Evolutionary conservation across 2,797 vertebrate genomes (phyloP).

Genomic region (Telmatherina bonti): DNA sequence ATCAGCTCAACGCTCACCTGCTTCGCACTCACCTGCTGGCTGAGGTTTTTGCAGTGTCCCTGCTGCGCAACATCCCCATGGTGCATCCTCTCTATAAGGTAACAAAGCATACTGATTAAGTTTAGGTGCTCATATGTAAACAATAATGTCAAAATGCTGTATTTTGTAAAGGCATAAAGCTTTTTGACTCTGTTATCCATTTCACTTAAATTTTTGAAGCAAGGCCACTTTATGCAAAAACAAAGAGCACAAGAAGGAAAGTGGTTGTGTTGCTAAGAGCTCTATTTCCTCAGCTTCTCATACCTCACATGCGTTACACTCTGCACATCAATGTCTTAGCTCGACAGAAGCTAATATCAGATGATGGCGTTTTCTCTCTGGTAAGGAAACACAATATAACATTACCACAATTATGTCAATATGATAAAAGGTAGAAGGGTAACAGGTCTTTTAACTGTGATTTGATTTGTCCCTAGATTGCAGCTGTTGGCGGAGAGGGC

Average conservation of each 20-base stretch:
- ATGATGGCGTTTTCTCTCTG: slow-evolving; percentile 44
- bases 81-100: slow-evolving; percentile 79
- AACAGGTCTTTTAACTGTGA: not conserved
- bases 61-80: slow-evolving; percentile 79
- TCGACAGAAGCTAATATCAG: slow-evolving; percentile 49
- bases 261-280: not conserved
- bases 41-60: slow-evolving; percentile 80
- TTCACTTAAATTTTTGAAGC: too few relatives aligned
- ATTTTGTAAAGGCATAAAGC: too few relatives aligned
- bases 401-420: too few relatives aligned
- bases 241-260: too few relatives aligned
- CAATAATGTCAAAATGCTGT: too few relatives aligned
- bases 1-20: slow-evolving; percentile 68
- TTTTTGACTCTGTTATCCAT: too few relatives aligned
- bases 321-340: slow-evolving; percentile 73
- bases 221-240: too few relatives aligned
- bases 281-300: slow-evolving; percentile 59
- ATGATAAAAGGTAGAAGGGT: too few relatives aligned
- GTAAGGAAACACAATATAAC: slow-evolving; percentile 29
- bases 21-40: slow-evolving; percentile 83
- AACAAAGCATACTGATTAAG: slow-evolving; percentile 2
- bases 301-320: slow-evolving; percentile 74
- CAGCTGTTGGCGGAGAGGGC: slow-evolving; percentile 59
- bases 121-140: not conserved
- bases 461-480: slow-evolving; percentile 34